Evolutionary conservation across 1,140 invertebrate genomes (phyloP).

Genomic region (Drosophila murphyi): DNA sequence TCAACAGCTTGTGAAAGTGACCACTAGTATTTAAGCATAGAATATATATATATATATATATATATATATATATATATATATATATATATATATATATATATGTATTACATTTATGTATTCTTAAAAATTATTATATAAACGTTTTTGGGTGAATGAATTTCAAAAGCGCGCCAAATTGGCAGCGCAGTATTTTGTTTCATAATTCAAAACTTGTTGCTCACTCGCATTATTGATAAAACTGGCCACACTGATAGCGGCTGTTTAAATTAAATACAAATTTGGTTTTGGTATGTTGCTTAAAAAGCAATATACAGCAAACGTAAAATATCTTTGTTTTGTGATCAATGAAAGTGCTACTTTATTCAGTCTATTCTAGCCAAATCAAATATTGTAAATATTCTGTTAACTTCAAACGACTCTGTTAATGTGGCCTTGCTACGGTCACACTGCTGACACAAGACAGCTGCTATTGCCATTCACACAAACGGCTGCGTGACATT

Average conservation of each 20-base stretch:
- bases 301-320: neutral
- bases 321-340: neutral
- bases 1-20: neutral
- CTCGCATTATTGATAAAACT: slow-evolving; percentile 15
- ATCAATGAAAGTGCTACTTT: too few relatives aligned
- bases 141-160: slow-evolving; percentile 20
- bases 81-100: neutral
- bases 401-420: neutral
- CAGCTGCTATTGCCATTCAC: slow-evolving; percentile 24
- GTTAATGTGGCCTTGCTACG: neutral
- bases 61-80: neutral
- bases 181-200: neutral
- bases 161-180: slow-evolving; percentile 50
- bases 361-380: neutral
- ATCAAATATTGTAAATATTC: neutral
- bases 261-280: slow-evolving; percentile 49
- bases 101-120: neutral
- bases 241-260: neutral
- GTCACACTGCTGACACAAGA: slow-evolving; percentile 12
- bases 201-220: slow-evolving; percentile 43
- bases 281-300: neutral
- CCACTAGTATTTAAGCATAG: too few relatives aligned
- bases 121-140: neutral
- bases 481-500: neutral
- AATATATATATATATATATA: neutral